phyloP scores from a whole-genome alignment of 1,140 invertebrate genomes.

The Drosophila virilis region DNA sequence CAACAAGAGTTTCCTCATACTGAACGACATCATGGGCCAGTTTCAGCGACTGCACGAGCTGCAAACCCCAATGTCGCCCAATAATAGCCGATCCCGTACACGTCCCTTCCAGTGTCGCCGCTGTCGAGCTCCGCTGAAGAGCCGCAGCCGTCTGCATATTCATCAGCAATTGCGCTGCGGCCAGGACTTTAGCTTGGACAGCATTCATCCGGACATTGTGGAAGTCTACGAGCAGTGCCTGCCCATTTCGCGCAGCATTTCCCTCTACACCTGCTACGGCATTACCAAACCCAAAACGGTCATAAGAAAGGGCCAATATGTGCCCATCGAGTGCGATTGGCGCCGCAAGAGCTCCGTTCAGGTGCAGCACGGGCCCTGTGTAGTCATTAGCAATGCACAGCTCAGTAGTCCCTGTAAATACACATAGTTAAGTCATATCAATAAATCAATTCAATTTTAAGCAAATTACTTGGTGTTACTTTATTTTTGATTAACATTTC shows the following conservation, averaged over 20 bases:
- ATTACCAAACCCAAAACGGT: constrained; percentile 66
- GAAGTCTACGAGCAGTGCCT: constrained; percentile 70
- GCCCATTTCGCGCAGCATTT: constrained; percentile 59
- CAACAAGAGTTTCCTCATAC: constrained; percentile 65
- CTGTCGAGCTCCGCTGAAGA: constrained; percentile 43
- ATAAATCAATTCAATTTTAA: constrained; percentile 45
- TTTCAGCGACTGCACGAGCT: constrained; percentile 64
- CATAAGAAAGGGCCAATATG: constrained; percentile 59
- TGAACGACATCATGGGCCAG: constrained; percentile 59
- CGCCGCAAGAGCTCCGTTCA: constrained; percentile 61
- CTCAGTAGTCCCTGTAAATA: constrained; percentile 60
- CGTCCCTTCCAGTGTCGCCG: constrained; percentile 45
- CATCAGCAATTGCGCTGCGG: constrained; percentile 64
- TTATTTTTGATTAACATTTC: background rate
- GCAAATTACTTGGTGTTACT: background rate
- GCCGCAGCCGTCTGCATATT: constrained; percentile 51
- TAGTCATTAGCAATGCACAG: constrained; percentile 65
- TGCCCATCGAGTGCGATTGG: constrained; percentile 71
- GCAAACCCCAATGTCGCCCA: constrained; percentile 13
- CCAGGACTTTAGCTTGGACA: constrained; percentile 65
- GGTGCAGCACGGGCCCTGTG: constrained; percentile 61
- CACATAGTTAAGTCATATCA: constrained; percentile 15
- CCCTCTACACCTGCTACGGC: constrained; percentile 64
- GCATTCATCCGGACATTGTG: constrained; percentile 65
- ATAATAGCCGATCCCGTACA: background rate